These are phyloP conservation scores for Apaloderma vittatum DNA, from an alignment of 2,113 vertebrate species.

Conservation along the genomic window DNA sequence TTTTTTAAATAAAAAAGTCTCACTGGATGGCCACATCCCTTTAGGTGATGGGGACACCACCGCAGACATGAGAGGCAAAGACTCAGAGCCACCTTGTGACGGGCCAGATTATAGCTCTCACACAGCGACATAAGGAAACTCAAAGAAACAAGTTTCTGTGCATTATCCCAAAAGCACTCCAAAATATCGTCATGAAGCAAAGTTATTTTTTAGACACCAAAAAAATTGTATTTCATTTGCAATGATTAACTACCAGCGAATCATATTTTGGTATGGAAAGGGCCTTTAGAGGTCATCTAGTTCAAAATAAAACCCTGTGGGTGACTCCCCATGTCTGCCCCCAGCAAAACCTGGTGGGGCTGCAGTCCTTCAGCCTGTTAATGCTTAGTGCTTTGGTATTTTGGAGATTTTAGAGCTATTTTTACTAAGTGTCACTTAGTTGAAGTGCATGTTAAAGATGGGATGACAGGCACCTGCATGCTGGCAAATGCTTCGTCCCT, in stretches of 20 bases:
- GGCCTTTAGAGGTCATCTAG: no score
- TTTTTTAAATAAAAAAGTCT: neutral
- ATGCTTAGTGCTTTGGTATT: neutral
- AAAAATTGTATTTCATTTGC: neutral
- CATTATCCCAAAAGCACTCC: neutral
- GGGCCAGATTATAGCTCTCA: neutral
- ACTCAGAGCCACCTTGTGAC: neutral
- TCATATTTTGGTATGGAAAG: no score
- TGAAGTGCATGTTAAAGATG: neutral
- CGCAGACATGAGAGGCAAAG: neutral
- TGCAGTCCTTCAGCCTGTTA: neutral
- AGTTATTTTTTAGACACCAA: neutral
- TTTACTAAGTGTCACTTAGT: neutral
- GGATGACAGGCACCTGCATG: neutral
- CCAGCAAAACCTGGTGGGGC: neutral
- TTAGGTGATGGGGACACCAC: fast-evolving
- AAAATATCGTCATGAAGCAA: neutral
- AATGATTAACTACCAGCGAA: neutral
- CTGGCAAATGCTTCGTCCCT: neutral
- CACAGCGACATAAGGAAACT: neutral
- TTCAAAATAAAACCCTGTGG: neutral
- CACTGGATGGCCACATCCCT: neutral
- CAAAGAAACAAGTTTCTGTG: neutral
- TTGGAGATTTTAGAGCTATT: neutral
- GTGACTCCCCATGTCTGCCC: neutral